A percentile compares a stretch with the other conserved stretches of the same genome.
These are phyloP conservation scores for Balearica regulorum DNA, from an alignment of 2,797 vertebrate species.

Conservation along the genomic window DNA sequence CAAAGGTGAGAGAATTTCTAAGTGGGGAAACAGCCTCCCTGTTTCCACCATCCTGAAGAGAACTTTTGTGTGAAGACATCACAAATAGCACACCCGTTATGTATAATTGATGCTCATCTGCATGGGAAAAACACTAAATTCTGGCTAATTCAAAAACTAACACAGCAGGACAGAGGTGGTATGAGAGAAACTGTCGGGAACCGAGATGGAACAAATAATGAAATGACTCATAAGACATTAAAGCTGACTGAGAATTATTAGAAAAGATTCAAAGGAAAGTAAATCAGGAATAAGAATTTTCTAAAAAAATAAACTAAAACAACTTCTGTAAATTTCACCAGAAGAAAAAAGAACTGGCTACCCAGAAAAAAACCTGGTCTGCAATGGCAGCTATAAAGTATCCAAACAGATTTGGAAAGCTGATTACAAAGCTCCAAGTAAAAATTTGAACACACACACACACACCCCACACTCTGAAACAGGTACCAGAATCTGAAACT, in stretches of 20 bases:
- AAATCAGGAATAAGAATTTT: background rate
- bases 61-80: background rate
- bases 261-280: background rate
- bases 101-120: background rate
- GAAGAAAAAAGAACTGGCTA: background rate
- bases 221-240: background rate
- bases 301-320: background rate
- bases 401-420: background rate
- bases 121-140: background rate
- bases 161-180: background rate
- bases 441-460: background rate
- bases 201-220: rapidly evolving
- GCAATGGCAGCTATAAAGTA: background rate
- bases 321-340: background rate
- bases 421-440: background rate
- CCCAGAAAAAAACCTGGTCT: background rate
- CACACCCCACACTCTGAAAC: rapidly evolving
- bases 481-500: background rate
- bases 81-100: background rate
- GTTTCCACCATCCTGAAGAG: background rate
- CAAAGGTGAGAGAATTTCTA: background rate
- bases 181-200: background rate
- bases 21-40: background rate
- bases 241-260: background rate
- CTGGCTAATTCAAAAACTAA: background rate